A percentile compares a stretch with the other conserved stretches of the same genome.
Evolutionary conservation across 2,113 vertebrate species (phyloP).

Genomic region (Pelobates fuscus): DNA sequence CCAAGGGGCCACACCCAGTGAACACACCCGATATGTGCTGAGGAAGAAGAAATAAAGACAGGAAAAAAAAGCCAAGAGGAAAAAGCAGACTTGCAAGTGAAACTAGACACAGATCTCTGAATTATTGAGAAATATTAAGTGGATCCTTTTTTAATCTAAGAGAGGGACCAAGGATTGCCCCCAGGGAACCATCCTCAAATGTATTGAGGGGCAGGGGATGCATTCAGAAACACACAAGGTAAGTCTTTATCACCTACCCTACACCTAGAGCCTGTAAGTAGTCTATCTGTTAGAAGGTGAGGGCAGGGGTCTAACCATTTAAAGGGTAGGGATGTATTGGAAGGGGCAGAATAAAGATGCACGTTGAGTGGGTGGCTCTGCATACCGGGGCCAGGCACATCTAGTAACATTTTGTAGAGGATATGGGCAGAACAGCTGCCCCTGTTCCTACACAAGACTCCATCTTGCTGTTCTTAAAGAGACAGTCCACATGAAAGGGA

Average conservation of each 20-base stretch:
- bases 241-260: conserved; percentile 12
- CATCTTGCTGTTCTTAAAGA: conserved; percentile 45
- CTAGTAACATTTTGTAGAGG: neutral
- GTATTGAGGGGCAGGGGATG: conserved; percentile 4
- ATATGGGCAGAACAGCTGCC: neutral
- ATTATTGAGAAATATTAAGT: neutral
- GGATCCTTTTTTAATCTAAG: too few relatives aligned
- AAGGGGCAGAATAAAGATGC: too few relatives aligned
- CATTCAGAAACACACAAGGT: conserved; percentile 29
- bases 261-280: neutral
- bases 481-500: conserved; percentile 18
- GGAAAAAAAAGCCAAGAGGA: neutral
- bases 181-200: neutral
- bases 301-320: too few relatives aligned
- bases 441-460: conserved; percentile 22
- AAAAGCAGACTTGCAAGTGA: neutral
- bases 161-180: neutral
- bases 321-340: too few relatives aligned
- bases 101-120: neutral
- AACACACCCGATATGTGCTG: conserved; percentile 36
- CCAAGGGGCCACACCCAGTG: conserved; percentile 16
- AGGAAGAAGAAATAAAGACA: neutral
- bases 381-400: neutral
- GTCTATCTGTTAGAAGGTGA: too few relatives aligned
- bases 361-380: too few relatives aligned